Percentiles rank a stretch among this genome's conserved stretches.
Evolutionary conservation across 1,140 invertebrate genomes (phyloP).

Genomic region (Tetragonula clypearis): DNA sequence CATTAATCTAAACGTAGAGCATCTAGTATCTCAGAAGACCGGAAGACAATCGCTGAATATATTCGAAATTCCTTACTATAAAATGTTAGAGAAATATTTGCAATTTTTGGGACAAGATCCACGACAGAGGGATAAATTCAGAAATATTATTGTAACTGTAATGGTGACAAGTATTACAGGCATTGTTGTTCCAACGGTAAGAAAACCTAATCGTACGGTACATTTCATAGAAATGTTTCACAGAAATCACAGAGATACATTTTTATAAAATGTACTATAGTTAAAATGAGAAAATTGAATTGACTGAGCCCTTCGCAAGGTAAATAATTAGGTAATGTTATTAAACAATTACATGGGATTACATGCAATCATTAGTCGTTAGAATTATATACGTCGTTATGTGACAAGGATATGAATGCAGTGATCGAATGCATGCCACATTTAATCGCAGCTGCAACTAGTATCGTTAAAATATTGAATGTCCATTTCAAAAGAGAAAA

Average conservation of each 20-base stretch:
- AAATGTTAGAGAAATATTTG: neutral
- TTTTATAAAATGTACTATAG: neutral
- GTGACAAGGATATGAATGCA: neutral
- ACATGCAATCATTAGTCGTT: neutral
- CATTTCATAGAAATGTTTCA: neutral
- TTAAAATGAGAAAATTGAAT: neutral
- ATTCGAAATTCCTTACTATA: constrained; percentile 12
- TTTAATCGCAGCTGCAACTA: neutral
- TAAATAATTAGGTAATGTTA: constrained; percentile 2
- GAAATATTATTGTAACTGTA: neutral
- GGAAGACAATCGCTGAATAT: neutral
- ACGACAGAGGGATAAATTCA: neutral
- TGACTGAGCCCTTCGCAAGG: neutral
- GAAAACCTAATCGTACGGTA: neutral
- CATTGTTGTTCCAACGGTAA: constrained; percentile 5
- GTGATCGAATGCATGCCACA: constrained; percentile 11
- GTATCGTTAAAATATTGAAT: neutral
- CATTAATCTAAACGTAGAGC: neutral
- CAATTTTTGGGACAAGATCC: constrained; percentile 1
- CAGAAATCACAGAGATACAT: neutral
- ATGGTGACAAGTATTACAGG: neutral
- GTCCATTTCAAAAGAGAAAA: neutral
- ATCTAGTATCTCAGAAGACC: neutral
- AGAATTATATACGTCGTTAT: neutral
- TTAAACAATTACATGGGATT: neutral